A percentile compares a stretch with the other conserved stretches of the same genome.
Conservation (phyloP, 2,113 vertebrate species). For the Excalfactoria chinensis region DNA sequence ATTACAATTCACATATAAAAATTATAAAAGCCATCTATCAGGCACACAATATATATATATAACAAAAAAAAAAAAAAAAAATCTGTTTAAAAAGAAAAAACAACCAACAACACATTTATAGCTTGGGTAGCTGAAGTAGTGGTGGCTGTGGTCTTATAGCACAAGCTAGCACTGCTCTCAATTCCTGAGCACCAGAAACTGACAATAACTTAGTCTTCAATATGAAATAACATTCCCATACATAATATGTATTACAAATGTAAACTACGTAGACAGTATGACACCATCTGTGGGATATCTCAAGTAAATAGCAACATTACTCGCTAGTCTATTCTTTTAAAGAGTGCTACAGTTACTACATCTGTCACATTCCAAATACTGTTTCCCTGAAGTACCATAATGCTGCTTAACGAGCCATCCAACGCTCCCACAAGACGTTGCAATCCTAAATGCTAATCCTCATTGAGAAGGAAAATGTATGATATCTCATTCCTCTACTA, state of each 20-base stretch:
- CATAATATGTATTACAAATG: conserved; percentile 2
- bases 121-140: conserved; percentile 58
- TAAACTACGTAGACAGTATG: background rate
- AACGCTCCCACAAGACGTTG: background rate
- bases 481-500: background rate
- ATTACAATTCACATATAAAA: background rate
- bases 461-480: background rate
- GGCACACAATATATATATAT: background rate
- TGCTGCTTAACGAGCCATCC: background rate
- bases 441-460: background rate
- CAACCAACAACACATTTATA: conserved; percentile 9
- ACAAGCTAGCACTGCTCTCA: conserved; percentile 14
- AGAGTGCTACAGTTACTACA: rapidly evolving
- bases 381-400: background rate
- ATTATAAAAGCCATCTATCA: conserved; percentile 6
- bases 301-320: background rate
- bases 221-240: conserved; percentile 5
- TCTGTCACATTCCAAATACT: background rate
- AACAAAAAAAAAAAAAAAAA: background rate
- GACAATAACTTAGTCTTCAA: conserved; percentile 45
- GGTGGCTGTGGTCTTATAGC: conserved; percentile 39
- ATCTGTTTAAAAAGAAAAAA: background rate
- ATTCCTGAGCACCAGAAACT: conserved; percentile 10
- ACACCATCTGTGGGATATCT: conserved; percentile 12
- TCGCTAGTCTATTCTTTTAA: background rate